These are phyloP conservation scores for Sebastes alutus DNA, from an alignment of 2,797 vertebrate species.

Conservation along the genomic window DNA sequence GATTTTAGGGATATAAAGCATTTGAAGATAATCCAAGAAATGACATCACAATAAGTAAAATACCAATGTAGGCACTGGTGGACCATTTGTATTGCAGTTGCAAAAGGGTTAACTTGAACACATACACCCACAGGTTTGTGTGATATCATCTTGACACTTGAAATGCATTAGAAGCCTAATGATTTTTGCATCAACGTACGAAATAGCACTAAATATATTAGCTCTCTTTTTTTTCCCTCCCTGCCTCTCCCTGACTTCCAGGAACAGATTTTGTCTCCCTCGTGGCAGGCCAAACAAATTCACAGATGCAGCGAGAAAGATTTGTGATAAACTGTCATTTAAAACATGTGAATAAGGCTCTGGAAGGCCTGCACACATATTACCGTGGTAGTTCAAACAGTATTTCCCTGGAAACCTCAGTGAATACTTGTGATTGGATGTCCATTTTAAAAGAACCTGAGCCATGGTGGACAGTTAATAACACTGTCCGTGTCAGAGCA, in stretches of 20 bases:
- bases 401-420: neutral
- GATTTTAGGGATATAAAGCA: too few species aligned
- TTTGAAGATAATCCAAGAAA: too few species aligned
- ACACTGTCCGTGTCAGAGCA: neutral
- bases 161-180: neutral
- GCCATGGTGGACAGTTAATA: neutral
- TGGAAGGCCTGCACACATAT: neutral
- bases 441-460: conserved; percentile 27
- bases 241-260: neutral
- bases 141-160: neutral
- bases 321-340: neutral
- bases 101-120: too few species aligned
- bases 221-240: neutral
- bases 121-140: neutral
- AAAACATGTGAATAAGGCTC: neutral
- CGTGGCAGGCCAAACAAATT: neutral
- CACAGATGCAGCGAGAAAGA: neutral
- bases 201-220: neutral
- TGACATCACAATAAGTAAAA: too few species aligned
- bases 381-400: neutral
- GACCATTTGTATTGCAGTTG: too few species aligned
- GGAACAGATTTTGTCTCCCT: conserved; percentile 2
- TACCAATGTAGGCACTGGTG: too few species aligned
- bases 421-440: conserved; percentile 37
- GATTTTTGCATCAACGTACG: neutral